Evolutionary conservation across 2,113 vertebrate genomes (phyloP), one percentile per base, ranked within the genome.

Genomic region (Charadrius vociferus): DNA sequence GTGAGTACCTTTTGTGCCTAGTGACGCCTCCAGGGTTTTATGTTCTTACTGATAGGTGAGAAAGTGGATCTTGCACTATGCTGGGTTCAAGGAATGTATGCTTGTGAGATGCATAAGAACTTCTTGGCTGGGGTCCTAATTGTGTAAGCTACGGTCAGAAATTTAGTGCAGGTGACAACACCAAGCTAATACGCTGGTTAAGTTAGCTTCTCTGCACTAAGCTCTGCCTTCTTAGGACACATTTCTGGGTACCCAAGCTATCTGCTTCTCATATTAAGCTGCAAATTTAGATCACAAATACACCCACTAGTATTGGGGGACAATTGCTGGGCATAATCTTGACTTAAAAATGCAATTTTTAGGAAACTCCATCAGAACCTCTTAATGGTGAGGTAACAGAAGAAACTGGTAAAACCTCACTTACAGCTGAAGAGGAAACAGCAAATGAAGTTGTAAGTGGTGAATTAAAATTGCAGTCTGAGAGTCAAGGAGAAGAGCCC

Each of bases 301-400:
- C 1, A 24, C 5, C 24, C 12, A 14, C 20, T 62, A n/a, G 6
- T 67, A 32, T 52, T 73, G 43, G 20, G 18, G 6, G 83, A 8
- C 23, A 77, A 20, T 43, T 14, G 2, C 22, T 75, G n/a, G 29
- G 6, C 18, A 32, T 61, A 59, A 53, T 62, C n/a, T 78, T 87
- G 43, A 78, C 14, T 73, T 79, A 30, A 2, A 18, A 75, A 82
- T 94, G 34, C 29, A 24, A 4, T 68, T 61, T 34, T 47, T 43
- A 98, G 98, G 98, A 98, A 81, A 70, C 67, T 78, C 85, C 90
- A 47, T 81, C 97, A 39, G 98, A 98, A 82, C 86, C 98, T 90
- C 61, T 98, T 87, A 98, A 98, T 79, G 98, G 98, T 78, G 98
- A 98, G 26, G 74, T 98, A 56, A 79, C 94, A 86, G 98, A 98